Base-by-base conservation (phyloP, 2,797 vertebrate genomes). In the Bufotes viridis region DNA sequence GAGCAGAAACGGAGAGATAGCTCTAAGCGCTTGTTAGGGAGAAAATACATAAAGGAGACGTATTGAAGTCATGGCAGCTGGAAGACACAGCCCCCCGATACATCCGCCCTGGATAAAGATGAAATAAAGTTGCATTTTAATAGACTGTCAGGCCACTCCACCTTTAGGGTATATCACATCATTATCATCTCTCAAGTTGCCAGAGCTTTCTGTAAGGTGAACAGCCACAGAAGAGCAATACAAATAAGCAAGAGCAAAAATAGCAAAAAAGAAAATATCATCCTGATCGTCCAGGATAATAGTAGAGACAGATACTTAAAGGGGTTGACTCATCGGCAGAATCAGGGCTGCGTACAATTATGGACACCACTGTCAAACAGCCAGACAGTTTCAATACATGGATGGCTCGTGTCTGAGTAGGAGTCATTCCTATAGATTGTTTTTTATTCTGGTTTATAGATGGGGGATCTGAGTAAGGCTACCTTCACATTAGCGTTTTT, bases 11-110 rank as follows among this genome's bases (percentile, higher is more conserved):
- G 8, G 42, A 75, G 57, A 82, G 57, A 22, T 34, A 51, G 72
- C 87, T 78, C 34, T 18, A 15, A 88, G 87, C 74, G 55, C 67
- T 79, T 60, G 74, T 88, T 87, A 69, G 67, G 61, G 79, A 22
- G 24, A 79, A 84, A 83, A 67, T 63, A 65, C 60, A 81, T 42
- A 83, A 82, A 76, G 70, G 53, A 69, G 51, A 87, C 65, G 34
- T 51, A 69, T 82, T 82, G 63, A 67, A 84, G 57, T 61, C 34
- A 60, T 57, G 29, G n/a, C 10, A 83, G 80, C 74, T 63, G 53
- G 49, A 34, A 78, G 87, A 87, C 18, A 24, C 58, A 42, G 51
- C 18, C 11, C 24, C 15, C 29, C 65, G 34, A 49, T 67, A 67
- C 24, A 79, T 79, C 60, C n/a, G 69, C 24, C 49, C 63, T 10